Evolutionary conservation across 2,113 vertebrate species (phyloP).

Genomic region (Lepus timidus): DNA sequence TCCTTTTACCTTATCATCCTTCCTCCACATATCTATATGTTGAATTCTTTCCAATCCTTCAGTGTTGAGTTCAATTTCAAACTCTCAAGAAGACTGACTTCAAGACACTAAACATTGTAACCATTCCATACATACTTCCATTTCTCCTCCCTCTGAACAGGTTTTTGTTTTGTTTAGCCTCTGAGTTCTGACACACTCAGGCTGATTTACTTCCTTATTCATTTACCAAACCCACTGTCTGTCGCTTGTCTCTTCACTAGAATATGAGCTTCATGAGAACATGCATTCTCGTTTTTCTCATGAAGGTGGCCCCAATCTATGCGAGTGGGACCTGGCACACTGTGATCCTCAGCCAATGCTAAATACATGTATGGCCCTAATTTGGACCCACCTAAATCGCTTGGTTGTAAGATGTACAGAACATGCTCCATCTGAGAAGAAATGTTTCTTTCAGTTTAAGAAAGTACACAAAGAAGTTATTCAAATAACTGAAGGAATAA

Average conservation of each 20-base stretch:
- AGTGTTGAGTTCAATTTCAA: neutral
- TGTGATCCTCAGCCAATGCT: neutral
- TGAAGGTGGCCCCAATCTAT: neutral
- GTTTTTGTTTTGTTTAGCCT: neutral
- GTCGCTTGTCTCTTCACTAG: neutral
- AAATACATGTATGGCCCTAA: neutral
- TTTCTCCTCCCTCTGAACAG: neutral
- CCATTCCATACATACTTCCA: neutral
- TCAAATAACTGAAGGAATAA: neutral
- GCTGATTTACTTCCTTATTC: neutral
- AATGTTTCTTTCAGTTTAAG: neutral
- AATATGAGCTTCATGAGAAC: neutral
- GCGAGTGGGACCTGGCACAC: neutral
- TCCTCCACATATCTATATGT: rapidly evolving
- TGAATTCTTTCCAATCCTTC: neutral
- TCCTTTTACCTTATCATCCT: neutral
- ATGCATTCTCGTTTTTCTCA: constrained; percentile 9
- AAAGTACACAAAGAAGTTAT: neutral
- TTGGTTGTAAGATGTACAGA: neutral
- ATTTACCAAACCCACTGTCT: neutral
- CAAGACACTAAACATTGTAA: neutral
- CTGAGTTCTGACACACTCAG: neutral
- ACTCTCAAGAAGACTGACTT: neutral
- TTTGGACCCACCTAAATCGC: neutral
- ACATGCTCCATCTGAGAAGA: neutral